Base-by-base conservation (phyloP, 2,113 vertebrate species). In the Alexandromys fortis region DNA sequence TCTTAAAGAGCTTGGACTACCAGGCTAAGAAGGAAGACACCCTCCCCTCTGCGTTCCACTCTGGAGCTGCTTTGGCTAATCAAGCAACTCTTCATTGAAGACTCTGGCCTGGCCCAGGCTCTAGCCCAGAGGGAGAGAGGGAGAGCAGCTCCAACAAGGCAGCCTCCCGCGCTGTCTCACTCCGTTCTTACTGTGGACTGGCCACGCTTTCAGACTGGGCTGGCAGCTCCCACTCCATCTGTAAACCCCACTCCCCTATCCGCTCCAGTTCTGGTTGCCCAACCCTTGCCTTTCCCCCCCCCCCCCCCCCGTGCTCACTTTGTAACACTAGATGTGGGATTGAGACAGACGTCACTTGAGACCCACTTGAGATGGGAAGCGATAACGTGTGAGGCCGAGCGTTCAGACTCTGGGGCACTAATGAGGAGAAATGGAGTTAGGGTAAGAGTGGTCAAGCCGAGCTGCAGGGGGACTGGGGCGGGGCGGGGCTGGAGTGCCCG, bases 301-400 rank as follows among this genome's bases (percentile, higher is more conserved):
- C 49, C 91, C 89, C 55, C 16, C 61, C 33, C 65, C 45, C 55
- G 7, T 42, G 49, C 61, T 91, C 45, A 17, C 33, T 89, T 82
- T 52, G 63, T 68, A 52, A 82, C 76, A 30, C 28, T 88, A 77
- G 19, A 38, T 45, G 12, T 8, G 17, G 87, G 90, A 94, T 75
- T 94, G 90, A 91, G 30, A 86, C 42, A n/a, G 52, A 82, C 45
- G 47, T 75, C 33, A 68, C 42, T 63, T 85, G 72, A 95, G 89
- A 94, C 73, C 72, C 55, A 85, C 45, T 85, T 17, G 35, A n/a
- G 81, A 28, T 85, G 75, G 49, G 67, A 35, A 55, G 61, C 28
- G 58, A 70, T 72, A 81, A 86, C 86, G 24, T 42, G 13, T 33
- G 17, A 86, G 28, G 19, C 45, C 76, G 45, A 22, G 38, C 35